Base-by-base conservation (phyloP, 1,140 invertebrate species). In the Euschistus heros region DNA sequence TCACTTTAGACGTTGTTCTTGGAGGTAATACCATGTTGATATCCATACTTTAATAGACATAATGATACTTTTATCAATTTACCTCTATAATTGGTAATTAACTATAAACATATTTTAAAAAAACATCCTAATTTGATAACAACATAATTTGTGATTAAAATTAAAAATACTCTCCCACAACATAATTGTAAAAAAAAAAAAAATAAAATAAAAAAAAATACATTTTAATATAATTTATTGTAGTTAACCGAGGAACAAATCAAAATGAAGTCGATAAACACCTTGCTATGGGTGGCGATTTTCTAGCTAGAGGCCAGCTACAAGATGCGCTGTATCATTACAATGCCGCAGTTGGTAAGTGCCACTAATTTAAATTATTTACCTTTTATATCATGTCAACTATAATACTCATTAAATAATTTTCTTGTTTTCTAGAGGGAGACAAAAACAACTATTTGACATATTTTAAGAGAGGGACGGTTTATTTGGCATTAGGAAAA, bases 291-390 rank as follows among this genome's bases (percentile, higher is more conserved):
- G 96, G 96, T 1, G 89, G 88, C 75, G 85, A 94, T 70, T 87
- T 97, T 74, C 78, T 98, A 69, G 86, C 90, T 8, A 85, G 85
- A 70, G 94, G 96, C 54, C 92, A 98, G 75, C 83, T 98, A 61
- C 87, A 92, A 57, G 97, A 99, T 81, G 97, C 97, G 0, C 76
- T 99, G 27, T 89, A 90, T 57, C 95, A 99, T 75, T 99, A 97
- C 80, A 96, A 99, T 83, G 89, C 92, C 64, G 97, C 97, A 70
- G 91, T 99, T 73, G 94, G 93, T 96, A 77, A 82, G 87, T 69
- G 13, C 10, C 7, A 1, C 3, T 37, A 2, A 10, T 10, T 6
- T 37, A n/a, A 37, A 10, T 6, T 57, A 10, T 57, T 57, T 57
- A 24, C 26, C 26, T 18, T 27, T 57, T 24, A 3, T 24, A 4